Base-by-base conservation (phyloP, 2,888 invertebrate genomes). In the Cistogaster globosa region DNA sequence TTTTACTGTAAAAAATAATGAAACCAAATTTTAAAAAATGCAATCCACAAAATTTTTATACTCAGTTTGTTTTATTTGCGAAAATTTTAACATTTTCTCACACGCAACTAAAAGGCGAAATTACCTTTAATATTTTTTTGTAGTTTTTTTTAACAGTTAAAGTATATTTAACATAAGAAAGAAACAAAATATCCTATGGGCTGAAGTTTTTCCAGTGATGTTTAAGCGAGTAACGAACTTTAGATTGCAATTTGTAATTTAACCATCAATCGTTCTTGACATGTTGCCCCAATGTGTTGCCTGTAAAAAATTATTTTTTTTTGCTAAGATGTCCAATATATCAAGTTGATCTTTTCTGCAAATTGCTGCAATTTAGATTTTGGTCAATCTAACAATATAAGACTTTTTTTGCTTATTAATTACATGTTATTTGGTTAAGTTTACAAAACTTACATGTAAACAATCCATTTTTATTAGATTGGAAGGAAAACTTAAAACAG, bases 231-330 rank as follows among this genome's bases (percentile, higher is more conserved):
- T 58, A 55, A 16, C 14, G 32, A 80, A 45, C n/a, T 68, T 22
- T 18, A 58, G 69, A 82, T 86, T 76, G 80, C 74, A 32, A 32
- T 83, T 62, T 55, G 83, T 86, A 87, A 87, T 87, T 87, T 87
- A 86, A 51, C 79, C 86, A 86, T 87, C 87, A 87, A 87, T 87
- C 87, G 82, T 80, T 65, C 84, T 74, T 74, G 86, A 84, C 84
- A 82, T 72, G 65, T 76, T 81, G 71, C 58, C 68, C 55, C 26
- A 79, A 83, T 26, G 4, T 38, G 38, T 38, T 75, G 69, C 67
- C 74, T 45, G 58, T 14, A 74, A 81, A 72, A 63, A 26, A 2
- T 26, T 22, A 3, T 22, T 58, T 79, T 81, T 57, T 55, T 51
- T 62, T n/a, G n/a, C n/a, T n/a, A 1, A n/a, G 2, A 57, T 62